Evolutionary conservation across 2,888 invertebrate species (phyloP).

Genomic region (Liodrosophila aerea): DNA sequence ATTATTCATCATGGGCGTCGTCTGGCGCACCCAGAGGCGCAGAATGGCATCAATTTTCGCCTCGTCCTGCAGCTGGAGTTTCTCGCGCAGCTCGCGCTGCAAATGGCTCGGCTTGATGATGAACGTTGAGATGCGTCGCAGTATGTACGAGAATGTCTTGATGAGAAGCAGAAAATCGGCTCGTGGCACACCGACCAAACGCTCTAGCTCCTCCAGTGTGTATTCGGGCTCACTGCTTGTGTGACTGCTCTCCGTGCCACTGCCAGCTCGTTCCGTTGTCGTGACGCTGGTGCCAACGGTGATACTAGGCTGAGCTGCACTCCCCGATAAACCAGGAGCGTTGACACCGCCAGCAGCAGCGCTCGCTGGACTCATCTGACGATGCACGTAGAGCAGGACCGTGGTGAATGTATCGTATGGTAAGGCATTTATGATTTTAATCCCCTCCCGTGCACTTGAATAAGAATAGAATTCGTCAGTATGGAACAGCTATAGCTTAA

Average conservation of each 20-base stretch:
- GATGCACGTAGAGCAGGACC: slow-evolving; percentile 81
- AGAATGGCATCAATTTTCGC: slow-evolving; percentile 84
- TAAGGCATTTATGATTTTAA: slow-evolving; percentile 81
- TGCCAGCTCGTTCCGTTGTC: slow-evolving; percentile 52
- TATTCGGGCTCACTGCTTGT: slow-evolving; percentile 77
- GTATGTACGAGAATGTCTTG: slow-evolving; percentile 83
- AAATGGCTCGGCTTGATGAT: slow-evolving; percentile 84
- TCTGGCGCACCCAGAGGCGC: slow-evolving; percentile 84
- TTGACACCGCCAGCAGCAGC: slow-evolving; percentile 21
- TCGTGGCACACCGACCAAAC: slow-evolving; percentile 80
- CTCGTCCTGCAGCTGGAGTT: slow-evolving; percentile 83
- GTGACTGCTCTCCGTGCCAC: slow-evolving; percentile 33
- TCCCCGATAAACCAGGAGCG: slow-evolving; percentile 10
- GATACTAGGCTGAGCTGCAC: neutral
- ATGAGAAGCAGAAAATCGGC: slow-evolving; percentile 80
- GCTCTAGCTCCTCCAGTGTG: slow-evolving; percentile 81
- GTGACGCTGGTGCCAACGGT: slow-evolving; percentile 63
- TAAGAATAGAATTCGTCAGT: neutral
- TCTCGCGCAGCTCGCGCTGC: slow-evolving; percentile 83
- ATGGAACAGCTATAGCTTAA: neutral
- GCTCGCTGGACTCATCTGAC: slow-evolving; percentile 78
- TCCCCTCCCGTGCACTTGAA: slow-evolving; percentile 81
- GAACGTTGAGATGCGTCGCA: slow-evolving; percentile 83
- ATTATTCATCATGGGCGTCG: slow-evolving; percentile 84
- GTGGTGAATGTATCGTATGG: slow-evolving; percentile 81